Percentiles rank a stretch among this genome's conserved stretches.
Evolutionary conservation across 2,888 invertebrate genomes (phyloP).

Genomic region (Euplexia lucipara): DNA sequence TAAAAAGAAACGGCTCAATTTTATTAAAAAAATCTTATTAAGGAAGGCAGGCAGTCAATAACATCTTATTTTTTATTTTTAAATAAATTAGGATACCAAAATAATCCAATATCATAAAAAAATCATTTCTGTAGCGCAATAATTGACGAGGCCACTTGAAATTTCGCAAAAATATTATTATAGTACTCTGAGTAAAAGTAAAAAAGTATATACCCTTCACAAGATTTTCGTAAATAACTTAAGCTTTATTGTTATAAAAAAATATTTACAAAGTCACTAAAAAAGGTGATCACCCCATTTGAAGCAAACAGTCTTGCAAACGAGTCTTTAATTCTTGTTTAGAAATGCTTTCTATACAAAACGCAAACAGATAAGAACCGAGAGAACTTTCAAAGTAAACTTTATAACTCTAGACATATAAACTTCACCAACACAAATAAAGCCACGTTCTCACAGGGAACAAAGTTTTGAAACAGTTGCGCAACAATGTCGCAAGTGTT

Average conservation of each 20-base stretch:
- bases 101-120: too few species aligned
- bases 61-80: not conserved
- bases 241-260: too few species aligned
- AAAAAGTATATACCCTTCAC: too few species aligned
- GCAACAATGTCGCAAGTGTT: not conserved
- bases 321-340: conserved; percentile 33
- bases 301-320: conserved; percentile 17
- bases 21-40: not conserved
- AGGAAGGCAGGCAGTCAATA: not conserved
- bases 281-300: conserved; percentile 8
- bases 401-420: conserved; percentile 31
- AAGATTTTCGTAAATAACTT: too few species aligned
- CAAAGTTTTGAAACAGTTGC: not conserved
- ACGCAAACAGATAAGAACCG: conserved; percentile 28
- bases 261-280: not conserved
- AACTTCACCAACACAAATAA: conserved; percentile 25
- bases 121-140: too few species aligned
- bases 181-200: too few species aligned
- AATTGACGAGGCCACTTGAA: too few species aligned
- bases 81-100: too few species aligned
- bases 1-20: conserved; percentile 15
- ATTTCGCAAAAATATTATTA: too few species aligned
- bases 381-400: conserved; percentile 29
- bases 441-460: not conserved
- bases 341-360: conserved; percentile 15